Evolutionary conservation across 2,888 invertebrate genomes (phyloP).

Genomic region (Dryobota labecula): DNA sequence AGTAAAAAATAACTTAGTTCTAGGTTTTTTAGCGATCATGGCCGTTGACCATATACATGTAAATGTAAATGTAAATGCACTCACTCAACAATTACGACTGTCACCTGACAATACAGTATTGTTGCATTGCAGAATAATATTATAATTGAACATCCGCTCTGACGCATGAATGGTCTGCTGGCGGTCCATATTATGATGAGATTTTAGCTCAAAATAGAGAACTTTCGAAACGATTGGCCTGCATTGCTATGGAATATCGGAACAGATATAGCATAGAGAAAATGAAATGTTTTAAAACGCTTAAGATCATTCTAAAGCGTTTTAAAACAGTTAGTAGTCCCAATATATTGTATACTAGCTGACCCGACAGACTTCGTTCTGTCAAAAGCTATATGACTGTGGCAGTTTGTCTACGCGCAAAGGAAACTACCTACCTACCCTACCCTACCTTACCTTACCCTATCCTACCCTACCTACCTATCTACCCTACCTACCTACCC

Average conservation of each 20-base stretch:
- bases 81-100: slow-evolving; percentile 12
- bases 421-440: too few relatives aligned
- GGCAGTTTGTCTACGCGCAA: too few relatives aligned
- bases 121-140: slow-evolving; percentile 37
- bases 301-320: too few relatives aligned
- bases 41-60: too few relatives aligned
- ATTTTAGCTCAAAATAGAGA: neutral
- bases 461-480: too few relatives aligned
- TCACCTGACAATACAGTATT: slow-evolving; percentile 45
- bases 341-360: too few relatives aligned
- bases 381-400: too few relatives aligned
- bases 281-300: neutral
- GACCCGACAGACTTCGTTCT: too few relatives aligned
- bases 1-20: neutral
- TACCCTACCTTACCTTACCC: too few relatives aligned
- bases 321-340: too few relatives aligned
- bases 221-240: neutral
- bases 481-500: too few relatives aligned
- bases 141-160: slow-evolving; percentile 51
- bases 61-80: neutral
- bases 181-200: neutral
- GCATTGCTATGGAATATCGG: neutral
- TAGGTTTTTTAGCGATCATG: neutral
- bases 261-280: neutral
- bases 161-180: neutral